A percentile compares a stretch with the other conserved stretches of the same genome.
phyloP scores from a whole-genome alignment of 2,888 invertebrate species.

The Chironomus tentans region DNA sequence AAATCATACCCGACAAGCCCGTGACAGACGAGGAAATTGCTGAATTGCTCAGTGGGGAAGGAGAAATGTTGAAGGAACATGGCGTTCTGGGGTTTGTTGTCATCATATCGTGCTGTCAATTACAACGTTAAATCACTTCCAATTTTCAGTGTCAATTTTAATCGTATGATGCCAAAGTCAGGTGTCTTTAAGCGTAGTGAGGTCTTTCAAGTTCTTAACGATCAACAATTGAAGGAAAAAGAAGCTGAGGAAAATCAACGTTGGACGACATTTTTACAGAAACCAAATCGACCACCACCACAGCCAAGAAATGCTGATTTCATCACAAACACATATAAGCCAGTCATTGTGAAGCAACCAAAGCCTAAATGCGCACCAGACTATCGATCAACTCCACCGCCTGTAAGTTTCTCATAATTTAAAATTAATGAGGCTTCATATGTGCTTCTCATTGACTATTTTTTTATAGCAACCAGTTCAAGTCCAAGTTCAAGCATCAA shows the following conservation, averaged over 20 bases:
- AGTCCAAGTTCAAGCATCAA: slow-evolving; percentile 1
- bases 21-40: slow-evolving; percentile 59
- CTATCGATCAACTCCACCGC: slow-evolving; percentile 30
- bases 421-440: slow-evolving; percentile 20
- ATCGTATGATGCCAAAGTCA: slow-evolving; percentile 55
- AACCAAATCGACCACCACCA: slow-evolving; percentile 60
- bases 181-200: slow-evolving; percentile 57
- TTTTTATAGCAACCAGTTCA: slow-evolving; percentile 2
- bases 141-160: slow-evolving; percentile 54
- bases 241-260: slow-evolving; percentile 48
- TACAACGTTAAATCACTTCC: no score
- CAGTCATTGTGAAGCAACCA: slow-evolving; percentile 48
- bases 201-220: slow-evolving; percentile 55
- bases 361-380: slow-evolving; percentile 35
- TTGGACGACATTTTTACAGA: slow-evolving; percentile 68
- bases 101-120: no score
- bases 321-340: slow-evolving; percentile 43
- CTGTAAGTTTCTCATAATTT: neutral
- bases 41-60: slow-evolving; percentile 56
- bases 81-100: slow-evolving; percentile 54
- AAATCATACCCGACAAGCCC: slow-evolving; percentile 28
- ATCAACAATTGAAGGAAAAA: slow-evolving; percentile 45
- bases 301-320: slow-evolving; percentile 34
- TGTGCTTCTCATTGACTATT: neutral
- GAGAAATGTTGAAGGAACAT: slow-evolving; percentile 57